Base-by-base conservation (phyloP, 2,888 invertebrate genomes). In the Dolichomitus sp. region DNA sequence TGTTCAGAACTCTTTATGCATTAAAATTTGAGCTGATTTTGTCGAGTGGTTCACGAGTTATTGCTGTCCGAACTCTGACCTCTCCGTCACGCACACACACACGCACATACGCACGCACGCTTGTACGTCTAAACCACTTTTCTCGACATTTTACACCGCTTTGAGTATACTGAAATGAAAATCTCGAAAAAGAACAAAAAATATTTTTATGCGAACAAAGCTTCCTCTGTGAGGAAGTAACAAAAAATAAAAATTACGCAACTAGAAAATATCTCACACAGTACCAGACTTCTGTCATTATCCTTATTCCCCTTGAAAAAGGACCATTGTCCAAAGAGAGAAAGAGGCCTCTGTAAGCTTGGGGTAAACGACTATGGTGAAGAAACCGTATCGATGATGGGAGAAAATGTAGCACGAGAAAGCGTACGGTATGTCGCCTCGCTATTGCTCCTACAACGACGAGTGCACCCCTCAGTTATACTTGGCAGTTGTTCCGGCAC, bases 301-400 rank as follows among this genome's bases (percentile, higher is more conserved):
- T 14, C 17, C 50, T 57, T 59, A 27, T 45, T 63, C 30, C 14
- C 30, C 14, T 17, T 59, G 17, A 42, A 74, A 66, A 65, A 73
- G 72, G 70, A 63, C 82, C 59, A 70, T 45, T 17, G 73, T 70
- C 61, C 63, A 63, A 57, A n/a, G 50, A 68, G 37, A 42, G 66
- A 59, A 77, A 77, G 61, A 45, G 40, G 27, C 33, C 68, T 5
- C 19, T 61, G 57, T 45, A 63, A 70, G 42, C 50, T 42, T 30
- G 40, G 57, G 69, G 68, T 70, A 68, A 78, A 63, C 50, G 65
- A 61, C 57, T 37, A 37, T 57, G 81, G 69, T 57, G 78, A 70
- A 69, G 78, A 74, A 78, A 75, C 82, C 79, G 57, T 66, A 82
- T 82, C 82, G 79, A 82, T 75, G 82, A 74, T 65, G 54, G 59